Conservation (phyloP, 2,797 vertebrate species). For the Rhynchotus rufescens region DNA sequence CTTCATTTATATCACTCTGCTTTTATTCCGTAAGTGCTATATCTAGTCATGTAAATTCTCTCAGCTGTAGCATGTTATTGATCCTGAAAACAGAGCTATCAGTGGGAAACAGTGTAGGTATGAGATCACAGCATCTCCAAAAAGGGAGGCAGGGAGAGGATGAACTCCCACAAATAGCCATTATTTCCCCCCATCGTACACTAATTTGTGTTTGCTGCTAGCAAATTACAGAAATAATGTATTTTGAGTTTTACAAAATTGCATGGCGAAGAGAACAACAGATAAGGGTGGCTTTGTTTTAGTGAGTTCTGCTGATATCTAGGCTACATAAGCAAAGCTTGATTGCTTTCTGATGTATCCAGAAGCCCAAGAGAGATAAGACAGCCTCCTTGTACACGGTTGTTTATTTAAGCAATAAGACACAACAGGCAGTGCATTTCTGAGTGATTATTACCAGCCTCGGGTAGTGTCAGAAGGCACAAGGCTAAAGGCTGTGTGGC, state of each 20-base stretch:
- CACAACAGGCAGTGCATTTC: constrained; percentile 60
- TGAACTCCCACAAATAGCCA: background rate
- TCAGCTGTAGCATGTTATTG: constrained; percentile 47
- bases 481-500: constrained; percentile 6
- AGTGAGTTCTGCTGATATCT: constrained; percentile 53
- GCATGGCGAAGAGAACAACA: constrained; percentile 56
- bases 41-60: constrained; percentile 69
- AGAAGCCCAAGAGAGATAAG: constrained; percentile 63
- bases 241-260: constrained; percentile 55
- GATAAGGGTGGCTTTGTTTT: constrained; percentile 62
- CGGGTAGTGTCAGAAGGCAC: constrained; percentile 58
- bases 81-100: constrained; percentile 60
- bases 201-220: constrained; percentile 52
- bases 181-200: constrained; percentile 36
- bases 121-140: constrained; percentile 38
- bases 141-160: constrained; percentile 1
- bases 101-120: constrained; percentile 15
- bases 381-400: constrained; percentile 43
- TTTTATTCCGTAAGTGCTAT: constrained; percentile 66
- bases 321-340: constrained; percentile 39
- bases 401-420: constrained; percentile 69
- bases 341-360: constrained; percentile 67
- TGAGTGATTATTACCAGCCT: constrained; percentile 55
- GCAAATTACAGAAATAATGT: constrained; percentile 47
- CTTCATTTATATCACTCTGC: constrained; percentile 61